Conservation (phyloP, 2,888 invertebrate genomes). For the Subacronicta megacephala region DNA sequence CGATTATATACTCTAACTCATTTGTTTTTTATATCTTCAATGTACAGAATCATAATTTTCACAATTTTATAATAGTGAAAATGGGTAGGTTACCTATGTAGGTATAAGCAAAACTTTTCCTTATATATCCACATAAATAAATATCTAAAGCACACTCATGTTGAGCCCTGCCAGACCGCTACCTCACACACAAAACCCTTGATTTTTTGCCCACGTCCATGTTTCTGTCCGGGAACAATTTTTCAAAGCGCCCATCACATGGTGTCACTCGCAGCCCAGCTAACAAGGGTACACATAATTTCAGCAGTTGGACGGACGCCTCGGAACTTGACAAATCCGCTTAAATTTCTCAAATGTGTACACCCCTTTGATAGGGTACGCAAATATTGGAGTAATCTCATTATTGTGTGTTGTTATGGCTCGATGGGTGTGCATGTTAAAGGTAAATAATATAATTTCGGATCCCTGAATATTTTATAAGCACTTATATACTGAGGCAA, state of each 20-base stretch:
- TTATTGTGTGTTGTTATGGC: constrained; percentile 62
- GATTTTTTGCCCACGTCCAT: constrained; percentile 46
- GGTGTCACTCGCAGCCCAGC: constrained; percentile 72
- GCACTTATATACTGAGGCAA: too few species aligned
- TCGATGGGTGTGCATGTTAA: constrained; percentile 30
- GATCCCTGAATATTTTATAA: too few species aligned
- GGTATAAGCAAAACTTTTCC: too few species aligned
- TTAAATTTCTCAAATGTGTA: constrained; percentile 77
- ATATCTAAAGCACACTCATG: too few species aligned
- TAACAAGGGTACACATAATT: constrained; percentile 79
- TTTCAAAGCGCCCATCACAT: constrained; percentile 59
- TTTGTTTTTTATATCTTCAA: too few species aligned
- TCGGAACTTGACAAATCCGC: constrained; percentile 78
- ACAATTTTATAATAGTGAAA: too few species aligned
- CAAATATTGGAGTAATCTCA: constrained; percentile 71
- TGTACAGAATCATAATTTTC: too few species aligned
- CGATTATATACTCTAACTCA: too few species aligned
- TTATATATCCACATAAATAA: neutral
- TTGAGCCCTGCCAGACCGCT: constrained; percentile 7
- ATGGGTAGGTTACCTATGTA: too few species aligned
- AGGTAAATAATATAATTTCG: constrained; percentile 33
- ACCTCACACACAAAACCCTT: constrained; percentile 42
- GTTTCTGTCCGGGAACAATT: constrained; percentile 48
- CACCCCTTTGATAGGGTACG: constrained; percentile 62
- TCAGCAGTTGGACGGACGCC: constrained; percentile 70